Evolutionary conservation across 2,888 invertebrate genomes (phyloP).

Genomic region (Clusia tigrina): DNA sequence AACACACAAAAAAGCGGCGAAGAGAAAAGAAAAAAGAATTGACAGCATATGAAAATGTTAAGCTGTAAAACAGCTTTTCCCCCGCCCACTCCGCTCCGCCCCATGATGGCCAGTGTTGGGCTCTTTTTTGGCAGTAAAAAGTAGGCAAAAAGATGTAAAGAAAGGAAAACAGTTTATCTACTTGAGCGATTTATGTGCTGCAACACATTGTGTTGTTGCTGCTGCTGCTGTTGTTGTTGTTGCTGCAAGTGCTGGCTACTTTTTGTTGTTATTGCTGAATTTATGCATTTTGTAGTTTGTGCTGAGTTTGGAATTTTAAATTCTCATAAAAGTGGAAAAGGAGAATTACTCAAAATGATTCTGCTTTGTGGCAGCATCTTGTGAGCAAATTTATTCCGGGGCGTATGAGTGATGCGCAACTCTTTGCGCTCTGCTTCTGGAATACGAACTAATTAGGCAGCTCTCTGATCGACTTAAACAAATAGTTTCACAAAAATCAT

Average conservation of each 20-base stretch:
- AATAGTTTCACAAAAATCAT: too few species aligned
- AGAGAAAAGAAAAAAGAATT: not conserved
- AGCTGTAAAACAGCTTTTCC: not conserved
- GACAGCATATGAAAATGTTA: not conserved
- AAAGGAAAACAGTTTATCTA: constrained; percentile 13
- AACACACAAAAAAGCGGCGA: not conserved
- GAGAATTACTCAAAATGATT: too few species aligned
- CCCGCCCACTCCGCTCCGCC: not conserved
- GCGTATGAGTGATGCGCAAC: too few species aligned
- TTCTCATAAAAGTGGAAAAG: constrained; percentile 47
- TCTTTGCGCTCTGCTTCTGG: too few species aligned
- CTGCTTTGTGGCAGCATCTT: too few species aligned
- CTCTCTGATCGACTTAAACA: too few species aligned
- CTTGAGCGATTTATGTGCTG: constrained; percentile 12
- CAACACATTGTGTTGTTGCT: constrained; percentile 15
- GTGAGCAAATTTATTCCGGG: too few species aligned
- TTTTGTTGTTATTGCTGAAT: not conserved
- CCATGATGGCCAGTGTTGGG: not conserved
- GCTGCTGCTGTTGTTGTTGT: not conserved
- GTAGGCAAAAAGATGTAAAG: constrained; percentile 4
- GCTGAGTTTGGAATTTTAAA: not conserved
- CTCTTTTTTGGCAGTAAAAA: not conserved
- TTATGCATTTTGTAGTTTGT: not conserved
- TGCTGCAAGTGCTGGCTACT: too few species aligned
- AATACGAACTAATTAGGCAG: too few species aligned